phyloP scores from a whole-genome alignment of 2,113 vertebrate genomes.

The Aplodontia rufa region DNA sequence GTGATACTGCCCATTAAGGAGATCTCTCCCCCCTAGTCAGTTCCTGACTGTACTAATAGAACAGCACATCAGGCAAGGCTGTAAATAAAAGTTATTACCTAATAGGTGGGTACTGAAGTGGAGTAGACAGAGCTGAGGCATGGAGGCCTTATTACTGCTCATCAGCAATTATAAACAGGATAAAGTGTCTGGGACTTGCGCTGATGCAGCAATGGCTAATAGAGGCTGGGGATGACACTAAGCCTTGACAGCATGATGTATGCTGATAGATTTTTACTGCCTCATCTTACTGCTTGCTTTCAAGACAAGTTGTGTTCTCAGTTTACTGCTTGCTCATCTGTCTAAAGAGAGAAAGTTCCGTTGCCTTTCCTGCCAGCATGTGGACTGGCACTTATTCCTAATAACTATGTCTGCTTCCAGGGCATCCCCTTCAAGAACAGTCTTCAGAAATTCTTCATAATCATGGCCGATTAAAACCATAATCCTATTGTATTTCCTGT shows the following conservation, averaged over 20 bases:
- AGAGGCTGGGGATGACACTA: conserved; percentile 77
- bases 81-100: conserved; percentile 91
- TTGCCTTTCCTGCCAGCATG: conserved; percentile 72
- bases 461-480: conserved; percentile 70
- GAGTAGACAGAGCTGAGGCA: conserved; percentile 84
- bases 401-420: conserved; percentile 30
- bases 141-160: conserved; percentile 86
- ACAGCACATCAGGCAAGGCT: conserved; percentile 83
- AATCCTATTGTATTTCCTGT: conserved; percentile 47
- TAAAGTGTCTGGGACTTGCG: conserved; percentile 82
- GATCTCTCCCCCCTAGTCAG: conserved; percentile 39
- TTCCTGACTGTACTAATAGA: conserved; percentile 85
- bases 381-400: conserved; percentile 48
- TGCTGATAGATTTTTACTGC: conserved; percentile 83
- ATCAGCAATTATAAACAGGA: conserved; percentile 90
- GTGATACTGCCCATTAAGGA: conserved; percentile 83
- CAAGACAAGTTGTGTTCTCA: conserved; percentile 80
- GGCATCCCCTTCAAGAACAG: background rate
- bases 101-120: conserved; percentile 84
- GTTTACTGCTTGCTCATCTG: conserved; percentile 68
- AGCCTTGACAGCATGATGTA: conserved; percentile 81
- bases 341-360: conserved; percentile 65
- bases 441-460: conserved; percentile 65
- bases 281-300: conserved; percentile 81
- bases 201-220: conserved; percentile 79